Evolutionary conservation across 2,888 invertebrate genomes (phyloP).

Genomic region (Pandemis cinnamomeana): DNA sequence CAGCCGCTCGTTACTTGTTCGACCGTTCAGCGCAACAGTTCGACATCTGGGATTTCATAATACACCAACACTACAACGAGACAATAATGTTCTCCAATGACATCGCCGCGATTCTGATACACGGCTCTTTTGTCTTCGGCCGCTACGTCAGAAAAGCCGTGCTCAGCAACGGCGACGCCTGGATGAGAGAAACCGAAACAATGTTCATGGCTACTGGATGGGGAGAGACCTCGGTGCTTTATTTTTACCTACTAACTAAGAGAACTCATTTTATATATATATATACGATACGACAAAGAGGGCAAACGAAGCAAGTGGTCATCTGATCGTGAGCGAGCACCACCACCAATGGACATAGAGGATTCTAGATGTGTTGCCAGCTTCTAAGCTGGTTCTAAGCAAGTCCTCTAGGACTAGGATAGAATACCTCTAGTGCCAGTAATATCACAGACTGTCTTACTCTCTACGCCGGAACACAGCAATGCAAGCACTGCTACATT

Average conservation of each 20-base stretch:
- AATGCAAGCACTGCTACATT: too few relatives aligned
- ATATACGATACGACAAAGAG: too few relatives aligned
- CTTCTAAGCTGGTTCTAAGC: too few relatives aligned
- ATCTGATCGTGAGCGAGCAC: too few relatives aligned
- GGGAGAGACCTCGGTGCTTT: conserved; percentile 54
- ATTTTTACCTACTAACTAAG: not conserved
- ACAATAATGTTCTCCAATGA: conserved; percentile 51
- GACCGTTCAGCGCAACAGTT: conserved; percentile 46
- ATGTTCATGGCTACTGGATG: conserved; percentile 57
- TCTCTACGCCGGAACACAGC: too few relatives aligned
- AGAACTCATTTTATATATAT: not conserved
- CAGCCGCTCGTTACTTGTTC: conserved; percentile 52
- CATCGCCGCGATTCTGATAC: conserved; percentile 53
- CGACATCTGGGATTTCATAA: conserved; percentile 51
- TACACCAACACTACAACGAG: conserved; percentile 53
- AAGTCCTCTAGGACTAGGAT: too few relatives aligned
- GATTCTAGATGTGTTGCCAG: too few relatives aligned
- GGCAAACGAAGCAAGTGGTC: too few relatives aligned
- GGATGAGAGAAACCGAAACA: conserved; percentile 53
- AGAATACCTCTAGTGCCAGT: too few relatives aligned
- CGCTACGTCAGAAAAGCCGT: conserved; percentile 48
- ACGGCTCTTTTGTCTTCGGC: conserved; percentile 47
- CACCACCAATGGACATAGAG: too few relatives aligned
- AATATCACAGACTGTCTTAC: too few relatives aligned
- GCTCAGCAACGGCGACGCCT: conserved; percentile 47